These are phyloP conservation scores for Iguana delicatissima DNA, from an alignment of 2,797 vertebrate genomes.

Conservation along the genomic window DNA sequence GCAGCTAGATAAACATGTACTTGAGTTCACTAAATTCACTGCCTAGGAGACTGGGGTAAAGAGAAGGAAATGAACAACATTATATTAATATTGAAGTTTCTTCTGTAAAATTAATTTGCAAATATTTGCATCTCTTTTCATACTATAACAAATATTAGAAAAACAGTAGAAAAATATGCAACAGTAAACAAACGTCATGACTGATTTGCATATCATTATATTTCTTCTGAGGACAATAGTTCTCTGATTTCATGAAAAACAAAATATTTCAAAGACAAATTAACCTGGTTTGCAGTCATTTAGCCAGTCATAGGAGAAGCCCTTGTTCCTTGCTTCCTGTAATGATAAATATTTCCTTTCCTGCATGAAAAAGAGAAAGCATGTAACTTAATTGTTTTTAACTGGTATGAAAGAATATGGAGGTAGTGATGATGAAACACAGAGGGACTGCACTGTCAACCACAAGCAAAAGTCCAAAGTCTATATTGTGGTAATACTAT, in stretches of 20 bases:
- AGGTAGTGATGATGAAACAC: neutral
- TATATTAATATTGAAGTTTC: neutral
- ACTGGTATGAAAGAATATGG: neutral
- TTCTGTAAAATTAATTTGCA: neutral
- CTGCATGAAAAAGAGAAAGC: conserved; percentile 72
- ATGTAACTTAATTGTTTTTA: neutral
- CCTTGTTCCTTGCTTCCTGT: conserved; percentile 85
- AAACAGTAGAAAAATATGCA: neutral
- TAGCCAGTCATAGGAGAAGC: conserved; percentile 87
- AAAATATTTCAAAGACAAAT: conserved; percentile 14
- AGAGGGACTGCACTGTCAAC: neutral
- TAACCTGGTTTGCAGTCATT: conserved; percentile 84
- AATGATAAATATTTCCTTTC: conserved; percentile 90
- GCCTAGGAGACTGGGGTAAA: neutral
- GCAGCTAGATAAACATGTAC: neutral
- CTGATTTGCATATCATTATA: neutral
- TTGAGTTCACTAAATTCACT: neutral
- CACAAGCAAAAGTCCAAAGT: too few relatives aligned
- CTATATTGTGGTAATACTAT: too few relatives aligned
- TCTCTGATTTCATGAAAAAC: conserved; percentile 12
- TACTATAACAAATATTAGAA: neutral
- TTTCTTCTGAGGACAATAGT: neutral
- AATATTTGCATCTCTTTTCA: neutral
- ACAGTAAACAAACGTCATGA: neutral
- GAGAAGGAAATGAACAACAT: neutral